Base-by-base conservation (phyloP, 2,113 vertebrate species). In the Serinus canaria region DNA sequence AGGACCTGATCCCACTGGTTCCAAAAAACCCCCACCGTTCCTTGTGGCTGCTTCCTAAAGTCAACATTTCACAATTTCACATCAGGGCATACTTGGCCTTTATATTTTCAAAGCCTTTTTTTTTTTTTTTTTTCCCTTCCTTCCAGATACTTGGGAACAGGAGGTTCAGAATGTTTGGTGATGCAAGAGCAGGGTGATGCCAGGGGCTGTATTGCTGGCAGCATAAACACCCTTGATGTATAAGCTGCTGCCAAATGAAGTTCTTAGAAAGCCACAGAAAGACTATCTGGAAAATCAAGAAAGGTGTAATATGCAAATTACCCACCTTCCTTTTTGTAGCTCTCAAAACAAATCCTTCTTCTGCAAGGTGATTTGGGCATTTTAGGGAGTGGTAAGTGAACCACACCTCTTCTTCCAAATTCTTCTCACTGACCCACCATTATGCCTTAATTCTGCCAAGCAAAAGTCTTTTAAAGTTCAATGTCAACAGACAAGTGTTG, bases 51-150 rank as follows among this genome's bases (percentile, higher is more conserved):
- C 50, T 83, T 90, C 81, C 23, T 78, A 13, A 72, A 87, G 68
- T 87, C 49, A 89, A n/a, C 44, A 62, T 94, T 92, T 96, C 66
- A 87, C 76, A 78, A 62, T 94, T 91, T 96, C 66, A 87, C 76
- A 78, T 85, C 64, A 78, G n/a, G 70, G 69, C 63, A 52, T 85
- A 53, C 16, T 90, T 95, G 85, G 37, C 64, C 59, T 77, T 86
- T 55, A 49, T 49, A 62, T 72, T 85, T 83, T 87, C 35, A 89
- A 67, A 77, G 31, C 24, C 58, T 59, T 25, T 43, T n/a, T 18
- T 55, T 23, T 43, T n/a, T 18, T 59, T 37, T 59, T 25, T 41
- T 31, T 23, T n/a, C 56, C 14, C 11, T 2, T 53, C 3, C n/a
- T 78, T 73, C 15, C 69, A 82, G 60, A 88, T 81, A 37, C 30